These are phyloP conservation scores for Arothron firmamentum DNA, from an alignment of 2,113 vertebrate species.

Conservation along the genomic window DNA sequence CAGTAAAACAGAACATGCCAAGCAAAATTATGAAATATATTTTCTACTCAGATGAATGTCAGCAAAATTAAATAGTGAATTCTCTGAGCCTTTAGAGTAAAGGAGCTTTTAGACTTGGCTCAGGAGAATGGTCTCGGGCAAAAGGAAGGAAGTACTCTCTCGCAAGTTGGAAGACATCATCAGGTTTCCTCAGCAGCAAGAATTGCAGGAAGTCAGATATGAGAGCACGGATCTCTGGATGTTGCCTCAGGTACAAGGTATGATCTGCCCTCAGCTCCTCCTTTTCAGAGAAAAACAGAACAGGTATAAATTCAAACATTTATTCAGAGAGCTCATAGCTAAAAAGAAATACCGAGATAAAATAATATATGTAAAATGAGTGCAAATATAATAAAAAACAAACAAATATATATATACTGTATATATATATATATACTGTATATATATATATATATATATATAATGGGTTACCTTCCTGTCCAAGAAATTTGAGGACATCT, in stretches of 20 bases:
- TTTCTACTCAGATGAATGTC: neutral
- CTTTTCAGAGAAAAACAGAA: constrained; percentile 60
- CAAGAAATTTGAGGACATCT: constrained; percentile 82
- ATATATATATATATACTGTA: too few species aligned
- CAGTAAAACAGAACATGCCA: neutral
- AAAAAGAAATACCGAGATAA: too few species aligned
- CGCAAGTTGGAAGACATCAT: constrained; percentile 79
- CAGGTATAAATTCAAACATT: neutral
- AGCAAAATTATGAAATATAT: neutral
- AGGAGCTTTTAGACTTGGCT: constrained; percentile 25
- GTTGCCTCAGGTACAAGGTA: constrained; percentile 75
- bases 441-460: neutral
- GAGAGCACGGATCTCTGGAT: constrained; percentile 81
- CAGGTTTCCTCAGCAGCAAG: constrained; percentile 84
- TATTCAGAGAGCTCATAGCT: neutral
- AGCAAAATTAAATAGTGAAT: too few species aligned
- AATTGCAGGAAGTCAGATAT: constrained; percentile 88
- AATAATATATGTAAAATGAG: too few species aligned
- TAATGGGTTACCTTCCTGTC: constrained; percentile 81
- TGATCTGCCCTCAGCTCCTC: constrained; percentile 81
- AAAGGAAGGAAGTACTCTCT: constrained; percentile 81
- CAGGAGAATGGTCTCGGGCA: neutral
- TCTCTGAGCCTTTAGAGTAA: constrained; percentile 5
- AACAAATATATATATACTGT: too few species aligned
- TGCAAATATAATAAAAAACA: neutral